Percentiles rank a stretch among this genome's conserved stretches.
phyloP scores from a whole-genome alignment of 2,888 invertebrate genomes.

The Lasiommata megera region DNA sequence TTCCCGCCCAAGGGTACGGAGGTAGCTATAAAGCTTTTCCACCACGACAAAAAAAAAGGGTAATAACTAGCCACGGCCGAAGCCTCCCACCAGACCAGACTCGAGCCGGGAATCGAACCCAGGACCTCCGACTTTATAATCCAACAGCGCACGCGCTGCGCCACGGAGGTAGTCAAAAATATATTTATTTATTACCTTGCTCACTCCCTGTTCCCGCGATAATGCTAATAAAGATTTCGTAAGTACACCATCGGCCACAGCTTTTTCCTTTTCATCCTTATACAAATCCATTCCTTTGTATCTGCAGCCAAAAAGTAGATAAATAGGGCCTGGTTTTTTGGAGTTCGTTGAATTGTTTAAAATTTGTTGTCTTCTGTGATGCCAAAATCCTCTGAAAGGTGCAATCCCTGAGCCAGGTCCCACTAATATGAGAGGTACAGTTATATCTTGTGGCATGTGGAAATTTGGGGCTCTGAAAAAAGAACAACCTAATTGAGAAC shows the following conservation, averaged over 20 bases:
- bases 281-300: conserved; percentile 90
- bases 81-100: no score
- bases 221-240: conserved; percentile 89
- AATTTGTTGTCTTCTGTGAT: conserved; percentile 82
- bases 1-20: no score
- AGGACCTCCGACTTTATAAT: no score
- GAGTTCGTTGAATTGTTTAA: conserved; percentile 36
- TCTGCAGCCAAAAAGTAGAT: conserved; percentile 94
- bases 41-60: no score
- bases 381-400: conserved; percentile 97
- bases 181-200: conserved; percentile 82
- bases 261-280: conserved; percentile 87
- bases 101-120: no score
- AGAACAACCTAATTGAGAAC: conserved; percentile 22
- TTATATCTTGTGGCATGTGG: conserved; percentile 89
- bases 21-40: no score
- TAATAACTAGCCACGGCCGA: no score
- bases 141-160: no score
- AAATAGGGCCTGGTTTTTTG: conserved; percentile 77
- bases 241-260: conserved; percentile 85
- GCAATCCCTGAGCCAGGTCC: conserved; percentile 97
- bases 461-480: conserved; percentile 89
- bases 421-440: conserved; percentile 90
- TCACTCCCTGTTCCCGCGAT: conserved; percentile 87
- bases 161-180: background rate